Base-by-base conservation (phyloP, 2,113 vertebrate species). In the Dasyurus viverrinus region DNA sequence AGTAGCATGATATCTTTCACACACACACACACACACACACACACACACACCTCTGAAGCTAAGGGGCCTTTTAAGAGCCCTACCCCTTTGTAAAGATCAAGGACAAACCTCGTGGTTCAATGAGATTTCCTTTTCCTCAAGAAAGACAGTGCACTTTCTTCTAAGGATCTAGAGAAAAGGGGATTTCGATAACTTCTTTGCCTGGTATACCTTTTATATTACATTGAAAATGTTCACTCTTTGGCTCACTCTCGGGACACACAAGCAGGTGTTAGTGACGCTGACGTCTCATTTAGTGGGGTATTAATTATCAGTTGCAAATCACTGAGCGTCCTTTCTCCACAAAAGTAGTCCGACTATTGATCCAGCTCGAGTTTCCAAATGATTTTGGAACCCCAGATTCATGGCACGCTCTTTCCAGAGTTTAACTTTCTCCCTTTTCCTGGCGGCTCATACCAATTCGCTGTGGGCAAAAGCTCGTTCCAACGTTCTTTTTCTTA, bases 261-360 rank as follows among this genome's bases (percentile, higher is more conserved):
- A 91, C 95, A 97, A 95, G 94, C 84, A 95, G 94, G 57, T 97
- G 97, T 98, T 97, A 97, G 97, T 96, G 89, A 97, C 89, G 8
- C 92, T 97, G 96, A 94, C 52, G 89, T 96, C 95, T 97, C 93
- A 95, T 97, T 97, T 97, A 97, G 50, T 96, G n/a, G 95, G 96
- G 97, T 98, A 97, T 98, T 98, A 98, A 98, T 98, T 97, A 98
- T 97, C 95, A 94, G 94, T 94, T 98, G 95, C 91, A 95, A 94
- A 95, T 96, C 96, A 94, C 89, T 55, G 97, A 97, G 97, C 94
- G 97, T 94, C 89, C 90, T 95, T 94, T 60, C 92, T 47, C 55
- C 94, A 92, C 93, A 97, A 60, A 68, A 95, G 53, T 92, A 96
- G 27, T 54, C 50, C 84, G 92, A 90, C 96, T 95, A 91, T 95